Evolutionary conservation across 1,140 invertebrate genomes (phyloP), one percentile per base, ranked within the genome.

Genomic region (Elymnias hypermnestra): DNA sequence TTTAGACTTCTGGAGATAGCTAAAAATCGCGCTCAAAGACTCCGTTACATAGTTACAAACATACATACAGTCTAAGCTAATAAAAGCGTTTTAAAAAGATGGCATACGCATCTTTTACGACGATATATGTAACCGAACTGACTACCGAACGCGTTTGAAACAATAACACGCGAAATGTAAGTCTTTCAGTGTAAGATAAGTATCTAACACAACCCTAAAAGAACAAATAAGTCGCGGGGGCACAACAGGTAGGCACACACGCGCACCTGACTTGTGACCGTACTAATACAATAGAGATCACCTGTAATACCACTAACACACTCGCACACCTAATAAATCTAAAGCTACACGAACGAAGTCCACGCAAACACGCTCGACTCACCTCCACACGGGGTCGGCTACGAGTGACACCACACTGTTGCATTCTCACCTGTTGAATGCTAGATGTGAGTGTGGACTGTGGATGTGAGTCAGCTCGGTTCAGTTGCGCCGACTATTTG

Each of bases 361-460:
- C 75, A 84, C 77, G 26, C 79, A 74, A 71, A 79, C 75, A 66
- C 15, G 46, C 39, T 39, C 19, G 67, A 63, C 69, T 73, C 72
- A 77, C 69, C 69, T 77, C 68, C 64, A 70, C 71, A 72, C 59
- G 44, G 57, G 72, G 73, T 76, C 71, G 70, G 38, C 44, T 62
- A 52, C 63, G 63, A 69, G 72, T 71, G 64, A 74, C 72, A 72
- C 63, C 68, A 72, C 75, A 79, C 74, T 67, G 67, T 68, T 68
- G 72, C 73, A 71, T 78, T 81, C 79, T 83, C 79, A 83, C 76
- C 79, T 83, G 79, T 78, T 69, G 65, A 66, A 56, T 55, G 56
- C 52, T 57, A 57, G 56, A 43, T 64, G 72, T 61, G 72, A 57
- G 64, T 78, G 75, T 72, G 60, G 61, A 53, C 57, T 77, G 75